These are phyloP conservation scores for Rhynchotus rufescens DNA, from an alignment of 2,797 vertebrate genomes.

Conservation along the genomic window DNA sequence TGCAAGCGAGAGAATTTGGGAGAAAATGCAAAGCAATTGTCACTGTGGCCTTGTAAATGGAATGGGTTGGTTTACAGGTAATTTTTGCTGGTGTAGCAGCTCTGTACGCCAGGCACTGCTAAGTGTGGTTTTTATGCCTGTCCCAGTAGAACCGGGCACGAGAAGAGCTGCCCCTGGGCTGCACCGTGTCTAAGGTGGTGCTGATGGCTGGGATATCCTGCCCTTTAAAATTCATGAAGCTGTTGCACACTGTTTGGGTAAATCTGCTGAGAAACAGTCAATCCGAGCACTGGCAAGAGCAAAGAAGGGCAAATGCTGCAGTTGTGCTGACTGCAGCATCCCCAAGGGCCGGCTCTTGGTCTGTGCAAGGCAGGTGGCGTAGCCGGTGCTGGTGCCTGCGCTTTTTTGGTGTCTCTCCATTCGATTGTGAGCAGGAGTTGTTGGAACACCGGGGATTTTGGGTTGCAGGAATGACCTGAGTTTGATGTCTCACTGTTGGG, in stretches of 20 bases:
- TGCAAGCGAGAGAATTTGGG: neutral
- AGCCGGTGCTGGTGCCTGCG: neutral
- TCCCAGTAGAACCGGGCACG: neutral
- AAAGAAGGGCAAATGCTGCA: neutral
- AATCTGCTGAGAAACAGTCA: neutral
- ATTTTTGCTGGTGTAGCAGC: neutral
- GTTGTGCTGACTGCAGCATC: neutral
- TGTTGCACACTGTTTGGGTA: neutral
- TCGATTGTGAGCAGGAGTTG: neutral
- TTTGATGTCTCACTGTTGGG: neutral
- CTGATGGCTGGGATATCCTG: neutral
- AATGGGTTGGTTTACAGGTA: neutral
- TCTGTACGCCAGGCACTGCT: neutral
- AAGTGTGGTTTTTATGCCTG: neutral
- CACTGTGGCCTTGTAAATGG: neutral
- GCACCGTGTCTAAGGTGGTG: neutral
- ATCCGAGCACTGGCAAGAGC: neutral
- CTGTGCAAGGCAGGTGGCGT: neutral
- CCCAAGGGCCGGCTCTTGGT: neutral
- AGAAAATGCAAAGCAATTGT: neutral
- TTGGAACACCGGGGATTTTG: neutral
- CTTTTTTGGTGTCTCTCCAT: neutral
- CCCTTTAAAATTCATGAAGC: neutral
- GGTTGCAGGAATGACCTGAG: neutral
- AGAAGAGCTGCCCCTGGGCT: neutral